Evolutionary conservation across 1,140 invertebrate genomes (phyloP).

Genomic region (Augochlora pura): DNA sequence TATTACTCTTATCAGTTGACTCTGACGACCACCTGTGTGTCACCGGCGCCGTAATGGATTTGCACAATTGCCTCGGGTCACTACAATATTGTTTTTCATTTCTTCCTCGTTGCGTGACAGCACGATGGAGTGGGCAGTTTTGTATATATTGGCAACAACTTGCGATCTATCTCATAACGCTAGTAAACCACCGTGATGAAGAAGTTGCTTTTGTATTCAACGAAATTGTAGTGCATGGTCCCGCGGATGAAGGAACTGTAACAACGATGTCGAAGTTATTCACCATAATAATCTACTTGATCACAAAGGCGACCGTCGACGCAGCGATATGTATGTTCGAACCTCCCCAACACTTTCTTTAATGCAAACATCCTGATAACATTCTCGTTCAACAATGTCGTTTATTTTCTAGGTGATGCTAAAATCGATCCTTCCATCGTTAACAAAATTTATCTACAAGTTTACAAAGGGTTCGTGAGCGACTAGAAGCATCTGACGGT

Average conservation of each 20-base stretch:
- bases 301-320: too few species aligned
- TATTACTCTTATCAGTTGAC: too few species aligned
- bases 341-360: neutral
- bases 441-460: neutral
- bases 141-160: constrained; percentile 20
- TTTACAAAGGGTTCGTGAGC: constrained; percentile 19
- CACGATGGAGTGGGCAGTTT: neutral
- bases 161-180: constrained; percentile 10
- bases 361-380: neutral
- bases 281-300: neutral
- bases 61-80: neutral
- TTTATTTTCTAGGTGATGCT: constrained; percentile 1
- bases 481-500: neutral
- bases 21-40: neutral
- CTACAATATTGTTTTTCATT: neutral
- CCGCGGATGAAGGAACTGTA: neutral
- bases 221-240: neutral
- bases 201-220: neutral
- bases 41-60: neutral
- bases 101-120: neutral
- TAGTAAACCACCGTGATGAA: neutral
- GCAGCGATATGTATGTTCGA: constrained; percentile 15
- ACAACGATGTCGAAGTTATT: constrained; percentile 1
- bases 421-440: neutral
- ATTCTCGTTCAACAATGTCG: neutral